Conservation (phyloP, 2,797 vertebrate genomes). For the Gallinago solitaria region DNA sequence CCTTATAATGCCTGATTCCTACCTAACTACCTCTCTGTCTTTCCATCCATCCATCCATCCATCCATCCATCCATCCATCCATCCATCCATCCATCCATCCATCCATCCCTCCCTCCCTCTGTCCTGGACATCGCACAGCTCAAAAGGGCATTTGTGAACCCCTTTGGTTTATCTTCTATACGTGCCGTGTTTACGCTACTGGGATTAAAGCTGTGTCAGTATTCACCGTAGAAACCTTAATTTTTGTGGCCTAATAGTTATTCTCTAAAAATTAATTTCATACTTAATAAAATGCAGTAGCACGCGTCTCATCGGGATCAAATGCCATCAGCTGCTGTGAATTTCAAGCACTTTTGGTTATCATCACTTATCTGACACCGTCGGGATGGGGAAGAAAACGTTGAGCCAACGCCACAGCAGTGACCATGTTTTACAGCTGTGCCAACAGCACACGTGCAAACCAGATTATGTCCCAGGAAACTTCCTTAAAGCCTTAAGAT, state of each 20-base stretch:
- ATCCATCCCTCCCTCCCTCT: neutral
- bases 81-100: too few species aligned
- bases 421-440: neutral
- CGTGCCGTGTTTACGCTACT: neutral
- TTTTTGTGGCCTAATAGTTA: neutral
- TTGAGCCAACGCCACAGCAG: neutral
- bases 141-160: neutral
- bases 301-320: neutral
- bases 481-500: neutral
- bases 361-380: neutral
- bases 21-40: neutral
- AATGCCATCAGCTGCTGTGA: neutral
- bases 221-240: neutral
- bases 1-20: neutral
- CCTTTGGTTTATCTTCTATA: neutral
- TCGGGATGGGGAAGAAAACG: neutral
- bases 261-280: neutral
- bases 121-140: neutral
- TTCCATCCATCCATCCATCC: too few species aligned
- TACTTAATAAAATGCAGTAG: neutral
- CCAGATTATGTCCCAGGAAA: neutral
- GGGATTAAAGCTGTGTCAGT: neutral
- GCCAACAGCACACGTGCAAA: neutral
- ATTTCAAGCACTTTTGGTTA: neutral
- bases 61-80: too few species aligned